Evolutionary conservation across 2,797 vertebrate genomes (phyloP), one percentile per base, ranked within the genome.

Genomic region (Tragelaphus oryx): DNA sequence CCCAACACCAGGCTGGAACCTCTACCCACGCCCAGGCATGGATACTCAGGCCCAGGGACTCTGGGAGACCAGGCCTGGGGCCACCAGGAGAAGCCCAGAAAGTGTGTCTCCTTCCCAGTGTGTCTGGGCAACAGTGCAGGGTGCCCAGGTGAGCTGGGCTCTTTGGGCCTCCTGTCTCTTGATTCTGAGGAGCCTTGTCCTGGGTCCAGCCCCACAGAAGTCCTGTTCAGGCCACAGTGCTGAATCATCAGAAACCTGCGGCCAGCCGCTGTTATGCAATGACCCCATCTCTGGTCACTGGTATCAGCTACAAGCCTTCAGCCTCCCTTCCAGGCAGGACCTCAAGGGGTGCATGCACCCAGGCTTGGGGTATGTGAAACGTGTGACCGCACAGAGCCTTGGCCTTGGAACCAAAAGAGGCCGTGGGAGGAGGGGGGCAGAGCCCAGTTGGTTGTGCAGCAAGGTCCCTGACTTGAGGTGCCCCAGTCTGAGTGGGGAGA

Each of bases 171-270:
- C 48, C 11, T 46, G 50, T 48, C 41, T 26, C 87, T 59, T 59
- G 83, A 24, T 26, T 96, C 75, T 16, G 30, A 91, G 85, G 54
- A 82, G 24, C 48, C 26, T 24, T 22, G 59, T 24, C 20, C 75
- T 62, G 48, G 57, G 93, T 60, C 30, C 46, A 41, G 91, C 75
- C n/a, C 20, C 52, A n/a, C 68, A 50, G 80, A 54, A 84, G 48
- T 22, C n/a, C 48, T 4, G 11, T n/a, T 41, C 59, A 86, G 96
- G 84, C 95, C 89, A 50, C 87, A 86, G 41, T 97, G 97, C 97
- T 98, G 97, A 97, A 57, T 97, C 97, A 97, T 95, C 82, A 30
- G 88, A 95, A 85, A 81, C 91, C 82, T 59, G 93, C 24, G 54
- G 93, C 96, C 28, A 0, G 48, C 68, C 11, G 20, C 68, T 41